Conservation (phyloP, 2,888 invertebrate genomes). For the Tyria jacobaeae region DNA sequence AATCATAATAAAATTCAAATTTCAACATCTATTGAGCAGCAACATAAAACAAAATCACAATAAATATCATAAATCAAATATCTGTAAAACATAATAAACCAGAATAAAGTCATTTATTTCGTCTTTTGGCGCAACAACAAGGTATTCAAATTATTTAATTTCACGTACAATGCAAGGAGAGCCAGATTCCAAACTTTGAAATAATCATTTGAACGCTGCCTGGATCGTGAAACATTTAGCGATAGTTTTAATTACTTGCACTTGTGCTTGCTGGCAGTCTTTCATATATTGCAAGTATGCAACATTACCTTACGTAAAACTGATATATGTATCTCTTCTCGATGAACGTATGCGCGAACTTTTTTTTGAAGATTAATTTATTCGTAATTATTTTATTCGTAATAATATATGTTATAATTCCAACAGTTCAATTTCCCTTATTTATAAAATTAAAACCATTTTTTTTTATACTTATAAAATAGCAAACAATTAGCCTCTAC, state of each 20-base stretch:
- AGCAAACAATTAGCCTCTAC: no score
- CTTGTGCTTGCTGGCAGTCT: constrained; percentile 41
- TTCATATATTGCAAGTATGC: constrained; percentile 31
- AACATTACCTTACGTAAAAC: constrained; percentile 44
- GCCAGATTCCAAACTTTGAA: constrained; percentile 31
- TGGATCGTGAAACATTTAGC: constrained; percentile 64
- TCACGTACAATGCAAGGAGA: constrained; percentile 26
- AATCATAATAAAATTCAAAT: no score
- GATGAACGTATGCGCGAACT: not conserved
- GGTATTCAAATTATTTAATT: constrained; percentile 29
- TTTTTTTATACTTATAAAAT: no score
- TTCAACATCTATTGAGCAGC: no score
- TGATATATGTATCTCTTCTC: constrained; percentile 17
- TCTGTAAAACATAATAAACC: not conserved
- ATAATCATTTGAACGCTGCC: constrained; percentile 48
- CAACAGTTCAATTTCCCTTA: no score
- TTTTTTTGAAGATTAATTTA: no score
- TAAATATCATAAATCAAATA: no score
- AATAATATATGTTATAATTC: no score
- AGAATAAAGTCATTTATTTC: not conserved
- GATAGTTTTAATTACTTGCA: constrained; percentile 55
- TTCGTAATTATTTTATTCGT: no score
- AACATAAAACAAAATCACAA: no score
- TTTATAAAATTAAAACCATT: no score
- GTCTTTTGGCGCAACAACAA: constrained; percentile 1